Conservation (phyloP, 2,888 invertebrate species). For the Dynastes hyllus region DNA sequence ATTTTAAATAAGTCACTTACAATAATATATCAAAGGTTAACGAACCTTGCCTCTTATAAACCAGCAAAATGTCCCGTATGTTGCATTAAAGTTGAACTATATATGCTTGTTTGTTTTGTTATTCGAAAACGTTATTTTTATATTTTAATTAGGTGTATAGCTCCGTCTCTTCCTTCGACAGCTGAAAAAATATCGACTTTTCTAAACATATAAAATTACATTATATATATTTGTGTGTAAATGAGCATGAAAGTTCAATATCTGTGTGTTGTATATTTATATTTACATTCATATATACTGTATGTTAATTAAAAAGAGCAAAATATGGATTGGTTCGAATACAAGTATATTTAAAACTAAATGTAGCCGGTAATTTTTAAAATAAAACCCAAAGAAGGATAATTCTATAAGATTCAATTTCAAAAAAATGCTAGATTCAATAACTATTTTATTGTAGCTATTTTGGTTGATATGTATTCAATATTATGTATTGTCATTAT, state of each 20-base stretch:
- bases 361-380: neutral
- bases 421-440: too few relatives aligned
- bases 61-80: neutral
- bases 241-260: neutral
- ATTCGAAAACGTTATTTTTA: conserved; percentile 9
- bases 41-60: too few relatives aligned
- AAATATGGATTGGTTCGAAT: neutral
- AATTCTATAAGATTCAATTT: too few relatives aligned
- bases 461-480: too few relatives aligned
- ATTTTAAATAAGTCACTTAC: too few relatives aligned
- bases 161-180: neutral
- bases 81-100: neutral
- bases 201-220: too few relatives aligned
- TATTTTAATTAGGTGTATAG: conserved; percentile 25
- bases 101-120: conserved; percentile 23
- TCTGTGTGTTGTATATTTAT: neutral
- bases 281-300: neutral
- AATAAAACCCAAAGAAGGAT: too few relatives aligned
- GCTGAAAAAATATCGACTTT: conserved; percentile 11
- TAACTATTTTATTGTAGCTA: too few relatives aligned
- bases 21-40: too few relatives aligned
- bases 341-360: neutral
- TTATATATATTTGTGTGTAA: too few relatives aligned
- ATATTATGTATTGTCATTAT: too few relatives aligned
- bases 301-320: neutral